Conservation (phyloP, 2,888 invertebrate genomes). For the Crepidodera aurea region DNA sequence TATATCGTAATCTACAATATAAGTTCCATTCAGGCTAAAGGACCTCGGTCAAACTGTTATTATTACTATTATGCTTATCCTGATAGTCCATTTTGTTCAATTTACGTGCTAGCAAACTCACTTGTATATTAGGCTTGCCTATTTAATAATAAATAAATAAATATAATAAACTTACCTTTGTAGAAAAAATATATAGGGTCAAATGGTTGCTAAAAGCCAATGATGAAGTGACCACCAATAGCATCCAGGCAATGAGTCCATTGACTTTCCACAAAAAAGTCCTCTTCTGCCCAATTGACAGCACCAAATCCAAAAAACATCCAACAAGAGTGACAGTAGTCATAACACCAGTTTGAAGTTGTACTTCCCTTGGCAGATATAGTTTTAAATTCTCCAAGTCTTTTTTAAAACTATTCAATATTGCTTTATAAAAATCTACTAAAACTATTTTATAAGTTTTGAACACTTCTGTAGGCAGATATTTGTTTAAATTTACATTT, state of each 20-base stretch:
- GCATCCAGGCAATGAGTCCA: slow-evolving; percentile 46
- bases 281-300: slow-evolving; percentile 35
- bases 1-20: too few relatives aligned
- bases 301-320: slow-evolving; percentile 44
- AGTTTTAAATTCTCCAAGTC: slow-evolving; percentile 28
- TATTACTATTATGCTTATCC: too few relatives aligned
- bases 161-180: slow-evolving; percentile 25
- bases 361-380: slow-evolving; percentile 32
- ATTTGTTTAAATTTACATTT: slow-evolving; percentile 14
- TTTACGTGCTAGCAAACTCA: too few relatives aligned
- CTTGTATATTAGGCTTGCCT: too few relatives aligned
- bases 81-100: too few relatives aligned
- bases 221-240: slow-evolving; percentile 40
- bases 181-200: slow-evolving; percentile 19
- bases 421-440: slow-evolving; percentile 12
- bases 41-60: too few relatives aligned
- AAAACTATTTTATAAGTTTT: slow-evolving; percentile 24
- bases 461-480: slow-evolving; percentile 23
- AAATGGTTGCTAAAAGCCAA: slow-evolving; percentile 23
- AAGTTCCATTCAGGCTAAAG: too few relatives aligned
- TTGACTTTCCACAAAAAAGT: slow-evolving; percentile 42
- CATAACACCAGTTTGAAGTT: slow-evolving; percentile 31
- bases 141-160: too few relatives aligned
- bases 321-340: slow-evolving; percentile 39
- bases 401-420: slow-evolving; percentile 12